phyloP scores from a whole-genome alignment of 1,140 invertebrate species.

The Scaptomyza hsui region DNA sequence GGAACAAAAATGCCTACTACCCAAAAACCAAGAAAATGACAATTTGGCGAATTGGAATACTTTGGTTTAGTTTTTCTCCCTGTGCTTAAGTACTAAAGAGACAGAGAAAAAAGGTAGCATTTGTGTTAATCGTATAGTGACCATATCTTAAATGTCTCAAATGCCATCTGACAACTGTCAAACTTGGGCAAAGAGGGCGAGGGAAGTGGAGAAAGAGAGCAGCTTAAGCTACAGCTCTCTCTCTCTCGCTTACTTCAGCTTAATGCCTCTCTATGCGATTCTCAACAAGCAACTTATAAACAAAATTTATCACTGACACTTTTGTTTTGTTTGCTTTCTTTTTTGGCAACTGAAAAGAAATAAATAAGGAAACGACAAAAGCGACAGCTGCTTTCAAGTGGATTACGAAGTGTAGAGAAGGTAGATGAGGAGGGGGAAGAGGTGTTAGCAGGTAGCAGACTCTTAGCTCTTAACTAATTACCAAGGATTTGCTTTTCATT shows the following conservation, averaged over 20 bases:
- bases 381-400: conserved; percentile 47
- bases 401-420: conserved; percentile 20
- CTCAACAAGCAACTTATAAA: conserved; percentile 49
- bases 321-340: conserved; percentile 1
- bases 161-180: conserved; percentile 39
- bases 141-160: conserved; percentile 21
- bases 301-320: conserved; percentile 55
- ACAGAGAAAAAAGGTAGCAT: not conserved
- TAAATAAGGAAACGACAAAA: conserved; percentile 45
- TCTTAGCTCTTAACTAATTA: conserved; percentile 45
- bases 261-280: conserved; percentile 41
- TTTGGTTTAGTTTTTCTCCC: conserved; percentile 30
- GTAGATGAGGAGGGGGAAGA: not conserved
- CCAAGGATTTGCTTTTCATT: conserved; percentile 38
- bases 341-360: conserved; percentile 24
- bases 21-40: conserved; percentile 17
- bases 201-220: not conserved
- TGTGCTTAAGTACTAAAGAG: not conserved
- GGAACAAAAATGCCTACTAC: conserved; percentile 1
- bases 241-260: not conserved
- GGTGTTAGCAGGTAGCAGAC: conserved; percentile 28
- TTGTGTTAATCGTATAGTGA: conserved; percentile 33
- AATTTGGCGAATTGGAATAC: conserved; percentile 48
- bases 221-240: conserved; percentile 17
- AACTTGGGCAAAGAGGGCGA: not conserved